Percentiles rank a stretch among this genome's conserved stretches.
Conservation (phyloP, 2,888 invertebrate genomes). For the Nymphalis urticae region DNA sequence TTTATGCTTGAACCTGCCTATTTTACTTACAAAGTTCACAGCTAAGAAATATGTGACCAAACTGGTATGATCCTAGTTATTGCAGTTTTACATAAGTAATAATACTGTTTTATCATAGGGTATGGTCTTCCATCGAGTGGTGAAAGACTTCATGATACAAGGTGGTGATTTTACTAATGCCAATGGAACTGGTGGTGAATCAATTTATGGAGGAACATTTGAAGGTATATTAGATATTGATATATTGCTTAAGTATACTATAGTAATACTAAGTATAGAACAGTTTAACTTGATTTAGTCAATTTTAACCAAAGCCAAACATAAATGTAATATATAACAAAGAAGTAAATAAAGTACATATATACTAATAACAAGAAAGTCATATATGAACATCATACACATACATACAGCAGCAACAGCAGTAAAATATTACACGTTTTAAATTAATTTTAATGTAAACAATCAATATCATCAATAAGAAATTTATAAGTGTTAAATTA, state of each 20-base stretch:
- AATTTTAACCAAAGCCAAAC: too few relatives aligned
- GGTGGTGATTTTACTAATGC: constrained; percentile 94
- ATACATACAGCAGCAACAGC: too few relatives aligned
- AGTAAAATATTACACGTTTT: too few relatives aligned
- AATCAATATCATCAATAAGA: too few relatives aligned
- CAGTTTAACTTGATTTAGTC: too few relatives aligned
- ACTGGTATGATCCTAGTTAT: not conserved
- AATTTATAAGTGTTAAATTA: too few relatives aligned
- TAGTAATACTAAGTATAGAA: too few relatives aligned
- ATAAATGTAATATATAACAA: not conserved
- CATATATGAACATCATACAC: not conserved
- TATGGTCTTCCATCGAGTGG: constrained; percentile 95
- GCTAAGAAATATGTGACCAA: not conserved
- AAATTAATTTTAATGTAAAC: too few relatives aligned
- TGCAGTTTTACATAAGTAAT: not conserved
- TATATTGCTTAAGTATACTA: not conserved
- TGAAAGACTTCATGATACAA: constrained; percentile 98
- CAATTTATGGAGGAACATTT: constrained; percentile 98
- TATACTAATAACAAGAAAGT: too few relatives aligned
- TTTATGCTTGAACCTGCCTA: not conserved
- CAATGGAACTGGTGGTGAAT: constrained; percentile 99
- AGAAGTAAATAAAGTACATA: too few relatives aligned
- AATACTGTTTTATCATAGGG: constrained; percentile 66
- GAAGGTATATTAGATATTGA: constrained; percentile 83
- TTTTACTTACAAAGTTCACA: not conserved